Evolutionary conservation across 2,888 invertebrate species (phyloP).

Genomic region (Microctonus hyperodae): DNA sequence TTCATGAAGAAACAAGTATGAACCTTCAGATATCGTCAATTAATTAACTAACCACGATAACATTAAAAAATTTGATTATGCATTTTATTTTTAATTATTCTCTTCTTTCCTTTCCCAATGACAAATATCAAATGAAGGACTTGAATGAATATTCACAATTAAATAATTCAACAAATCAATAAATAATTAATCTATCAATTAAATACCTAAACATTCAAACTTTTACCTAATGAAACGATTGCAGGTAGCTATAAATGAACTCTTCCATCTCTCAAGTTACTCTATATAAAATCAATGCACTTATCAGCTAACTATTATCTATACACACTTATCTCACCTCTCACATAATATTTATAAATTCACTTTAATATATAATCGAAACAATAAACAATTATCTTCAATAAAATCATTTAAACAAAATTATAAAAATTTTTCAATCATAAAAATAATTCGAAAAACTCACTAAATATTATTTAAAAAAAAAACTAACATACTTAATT

Average conservation of each 20-base stretch:
- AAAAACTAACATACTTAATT: too few species aligned
- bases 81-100: background rate
- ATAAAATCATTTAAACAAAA: background rate
- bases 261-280: conserved; percentile 25
- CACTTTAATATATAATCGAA: conserved; percentile 18
- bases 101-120: background rate
- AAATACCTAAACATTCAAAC: background rate
- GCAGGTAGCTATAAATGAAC: conserved; percentile 15
- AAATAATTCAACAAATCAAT: too few species aligned
- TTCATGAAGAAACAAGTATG: conserved; percentile 37
- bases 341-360: conserved; percentile 19
- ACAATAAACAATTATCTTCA: conserved; percentile 16
- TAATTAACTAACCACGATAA: background rate
- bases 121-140: background rate
- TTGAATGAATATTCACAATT: background rate
- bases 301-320: conserved; percentile 39
- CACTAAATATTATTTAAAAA: background rate
- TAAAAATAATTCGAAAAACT: background rate
- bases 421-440: background rate
- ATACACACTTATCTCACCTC: conserved; percentile 30
- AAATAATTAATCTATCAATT: too few species aligned
- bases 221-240: background rate
- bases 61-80: too few species aligned
- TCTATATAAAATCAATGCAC: conserved; percentile 35
- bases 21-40: conserved; percentile 10